Evolutionary conservation across 2,888 invertebrate genomes (phyloP).

Genomic region (Acanthosepion lycidas): DNA sequence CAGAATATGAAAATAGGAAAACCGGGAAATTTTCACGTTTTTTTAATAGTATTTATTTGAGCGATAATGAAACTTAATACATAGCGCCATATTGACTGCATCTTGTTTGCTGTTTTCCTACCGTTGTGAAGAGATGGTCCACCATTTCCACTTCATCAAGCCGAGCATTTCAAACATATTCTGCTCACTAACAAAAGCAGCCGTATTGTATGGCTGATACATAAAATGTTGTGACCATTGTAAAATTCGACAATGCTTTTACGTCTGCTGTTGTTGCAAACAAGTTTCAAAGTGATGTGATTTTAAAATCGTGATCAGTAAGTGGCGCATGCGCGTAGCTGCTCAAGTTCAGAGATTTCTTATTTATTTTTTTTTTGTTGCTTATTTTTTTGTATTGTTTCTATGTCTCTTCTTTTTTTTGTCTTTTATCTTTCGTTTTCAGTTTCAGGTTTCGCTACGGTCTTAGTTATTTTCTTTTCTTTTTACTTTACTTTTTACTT

Average conservation of each 20-base stretch:
- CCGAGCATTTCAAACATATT: not conserved
- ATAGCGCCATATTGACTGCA: not conserved
- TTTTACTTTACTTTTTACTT: no score
- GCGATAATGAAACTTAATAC: not conserved
- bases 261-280: not conserved
- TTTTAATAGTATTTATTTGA: no score
- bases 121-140: not conserved
- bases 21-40: no score
- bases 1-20: no score
- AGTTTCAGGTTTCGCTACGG: no score
- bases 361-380: not conserved
- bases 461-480: no score
- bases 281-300: not conserved
- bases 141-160: conserved; percentile 6
- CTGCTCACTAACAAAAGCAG: not conserved
- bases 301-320: not conserved
- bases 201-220: not conserved
- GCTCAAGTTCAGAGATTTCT: not conserved
- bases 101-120: not conserved
- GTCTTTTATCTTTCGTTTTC: not conserved
- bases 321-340: not conserved
- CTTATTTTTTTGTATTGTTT: not conserved
- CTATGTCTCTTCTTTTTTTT: not conserved
- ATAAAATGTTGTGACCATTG: not conserved
- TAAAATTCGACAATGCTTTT: not conserved